Base-by-base conservation (phyloP, 2,797 vertebrate genomes). In the Sebastes oblongus region DNA sequence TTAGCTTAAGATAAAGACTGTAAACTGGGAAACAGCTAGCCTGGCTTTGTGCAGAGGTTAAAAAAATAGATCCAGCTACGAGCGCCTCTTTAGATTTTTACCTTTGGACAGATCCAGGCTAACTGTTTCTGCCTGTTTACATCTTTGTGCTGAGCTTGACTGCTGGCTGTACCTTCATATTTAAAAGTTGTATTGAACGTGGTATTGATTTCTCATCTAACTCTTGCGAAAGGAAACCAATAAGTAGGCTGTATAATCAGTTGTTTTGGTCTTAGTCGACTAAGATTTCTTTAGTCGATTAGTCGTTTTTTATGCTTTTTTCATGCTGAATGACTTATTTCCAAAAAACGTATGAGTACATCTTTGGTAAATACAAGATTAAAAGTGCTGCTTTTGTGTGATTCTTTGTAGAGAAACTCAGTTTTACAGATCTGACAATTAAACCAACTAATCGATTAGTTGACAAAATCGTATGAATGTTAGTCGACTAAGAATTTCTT, bases 191-290 rank as follows among this genome's bases (percentile, higher is more conserved):
- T 12, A 75, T 65, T 25, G 55, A 55, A 8, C 78, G 24, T 16
- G 2, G 7, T 36, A 77, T 56, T 68, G 54, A 81, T 80, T 88
- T 76, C 55, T 73, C 29, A 54, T 72, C 5, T 46, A 22, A 70
- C 39, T 78, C 56, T 22, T 60, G 46, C 52, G 36, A 75, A 61
- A 61, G 46, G 20, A 78, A 69, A 29, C 20, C 0, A 71, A 71
- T 54, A 71, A 18, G 9, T 52, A 52, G 46, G 46, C 6, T 7
- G 46, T 65, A 72, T 52, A n/a, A n/a, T 52, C 0, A 6, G 42
- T 46, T 46, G 42, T 16, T 46, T 46, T n/a, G 46, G 2, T 2
- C 46, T 50, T 50, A 8, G 6, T 46, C 42, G 42, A n/a, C 16
- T n/a, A 8, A 52, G 46, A 52, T 0, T 52, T 52, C 46, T 52